Percentiles rank a stretch among this genome's conserved stretches.
Conservation (phyloP, 2,113 vertebrate genomes). For the Lanius ludovicianus region DNA sequence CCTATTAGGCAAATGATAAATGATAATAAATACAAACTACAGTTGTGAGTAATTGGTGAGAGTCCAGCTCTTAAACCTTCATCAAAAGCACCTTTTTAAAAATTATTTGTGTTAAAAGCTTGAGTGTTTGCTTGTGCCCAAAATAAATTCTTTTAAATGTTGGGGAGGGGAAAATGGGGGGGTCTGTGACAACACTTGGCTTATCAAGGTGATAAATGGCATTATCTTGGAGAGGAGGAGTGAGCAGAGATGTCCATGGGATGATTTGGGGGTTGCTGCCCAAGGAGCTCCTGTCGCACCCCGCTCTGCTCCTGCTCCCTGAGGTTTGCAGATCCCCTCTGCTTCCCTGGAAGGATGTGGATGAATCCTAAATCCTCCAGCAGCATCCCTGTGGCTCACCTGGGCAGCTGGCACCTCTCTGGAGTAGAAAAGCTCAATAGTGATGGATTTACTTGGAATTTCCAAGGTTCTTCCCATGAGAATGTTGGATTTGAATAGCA, state of each 20-base stretch:
- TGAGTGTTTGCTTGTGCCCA: accelerated
- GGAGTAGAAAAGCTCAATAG: accelerated
- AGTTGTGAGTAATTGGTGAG: neutral
- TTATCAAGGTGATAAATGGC: neutral
- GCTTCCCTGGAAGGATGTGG: neutral
- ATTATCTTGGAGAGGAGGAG: neutral
- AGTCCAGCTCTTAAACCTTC: neutral
- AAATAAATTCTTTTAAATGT: neutral
- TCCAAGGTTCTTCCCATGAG: neutral
- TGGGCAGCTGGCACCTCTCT: neutral
- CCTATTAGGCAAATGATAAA: neutral
- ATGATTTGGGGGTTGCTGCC: neutral
- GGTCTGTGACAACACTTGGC: neutral
- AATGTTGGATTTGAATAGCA: neutral
- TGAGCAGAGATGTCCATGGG: neutral
- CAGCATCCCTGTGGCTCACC: neutral
- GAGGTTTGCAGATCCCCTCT: neutral
- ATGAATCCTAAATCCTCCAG: neutral
- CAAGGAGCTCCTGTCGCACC: neutral
- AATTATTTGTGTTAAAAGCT: neutral
- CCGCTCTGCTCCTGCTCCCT: neutral
- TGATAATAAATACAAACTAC: neutral
- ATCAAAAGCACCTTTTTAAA: neutral
- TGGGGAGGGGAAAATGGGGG: neutral
- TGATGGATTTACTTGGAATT: neutral